Base-by-base conservation (phyloP, 2,797 vertebrate genomes). In the Enoplosus armatus region DNA sequence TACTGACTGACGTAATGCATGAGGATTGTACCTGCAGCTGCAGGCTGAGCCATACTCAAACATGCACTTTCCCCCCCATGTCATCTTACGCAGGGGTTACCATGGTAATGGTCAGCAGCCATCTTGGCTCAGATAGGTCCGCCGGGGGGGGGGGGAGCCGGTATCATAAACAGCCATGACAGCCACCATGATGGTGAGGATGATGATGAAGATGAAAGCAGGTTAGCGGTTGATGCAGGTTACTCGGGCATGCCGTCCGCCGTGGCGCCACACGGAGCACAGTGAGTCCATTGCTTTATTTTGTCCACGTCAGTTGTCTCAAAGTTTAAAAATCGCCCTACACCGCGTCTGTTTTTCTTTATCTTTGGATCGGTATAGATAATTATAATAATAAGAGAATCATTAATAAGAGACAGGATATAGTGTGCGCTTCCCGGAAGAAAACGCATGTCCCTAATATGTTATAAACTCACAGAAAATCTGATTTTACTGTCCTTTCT, bases 191-290 rank as follows among this genome's bases (percentile, higher is more conserved):
- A 76, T 59, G 65, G 20, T 48, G 72, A 82, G 12, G 69, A 72
- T 53, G 79, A 84, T 48, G 78, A 75, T 53, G 79, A 83, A 43
- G 78, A 85, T 62, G 84, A 73, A 72, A 79, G 75, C 69, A 69
- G 84, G 82, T 92, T 92, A 91, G 87, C 90, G 63, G 62, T 75
- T 83, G 83, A 89, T 87, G 84, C 50, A 77, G 80, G 76, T 88
- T 80, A 86, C 69, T 80, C 63, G 86, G 82, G 73, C 85, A 68
- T 75, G 76, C 50, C 9, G n/a, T 39, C 31, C 63, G 51, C 35
- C 27, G 43, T 47, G 43, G 39, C 45, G 68, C 45, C 47, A 18
- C 50, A 43, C 8, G 39, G 50, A 61, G 47, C 18, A 4, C 6
- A n/a, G n/a, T n/a, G n/a, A 24, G 48, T 56, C 11, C 9, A 24